Evolutionary conservation across 1,140 invertebrate genomes (phyloP).

Genomic region (Rhagoletis pomonella): DNA sequence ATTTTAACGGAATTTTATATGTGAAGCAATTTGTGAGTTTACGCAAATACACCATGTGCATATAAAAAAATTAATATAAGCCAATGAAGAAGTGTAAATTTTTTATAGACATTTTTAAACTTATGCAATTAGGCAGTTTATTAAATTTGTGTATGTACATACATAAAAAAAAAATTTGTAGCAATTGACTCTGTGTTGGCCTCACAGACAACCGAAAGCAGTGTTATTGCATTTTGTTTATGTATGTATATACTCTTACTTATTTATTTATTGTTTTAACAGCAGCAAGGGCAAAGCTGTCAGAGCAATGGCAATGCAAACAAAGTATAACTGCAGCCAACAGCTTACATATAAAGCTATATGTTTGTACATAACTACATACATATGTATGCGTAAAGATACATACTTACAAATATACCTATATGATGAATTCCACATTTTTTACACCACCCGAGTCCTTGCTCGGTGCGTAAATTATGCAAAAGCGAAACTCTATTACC

Average conservation of each 20-base stretch:
- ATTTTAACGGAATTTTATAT: background rate
- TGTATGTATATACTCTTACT: background rate
- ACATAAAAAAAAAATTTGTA: background rate
- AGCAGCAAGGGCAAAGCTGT: constrained; percentile 28
- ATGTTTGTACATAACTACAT: background rate
- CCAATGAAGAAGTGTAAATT: background rate
- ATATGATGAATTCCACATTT: background rate
- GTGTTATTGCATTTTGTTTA: background rate
- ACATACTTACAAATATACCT: background rate
- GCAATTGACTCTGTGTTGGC: background rate
- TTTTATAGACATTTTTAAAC: background rate
- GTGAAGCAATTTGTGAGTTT: background rate
- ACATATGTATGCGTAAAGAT: background rate
- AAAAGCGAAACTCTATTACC: constrained; percentile 7
- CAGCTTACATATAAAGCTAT: background rate
- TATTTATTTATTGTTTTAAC: constrained; percentile 45
- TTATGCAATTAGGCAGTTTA: constrained; percentile 11
- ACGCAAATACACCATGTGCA: background rate
- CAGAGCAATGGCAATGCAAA: background rate
- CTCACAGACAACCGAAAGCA: background rate
- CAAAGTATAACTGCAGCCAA: background rate
- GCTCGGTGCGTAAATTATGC: constrained; percentile 4
- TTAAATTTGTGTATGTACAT: background rate
- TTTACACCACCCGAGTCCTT: background rate
- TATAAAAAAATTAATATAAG: background rate